Conservation (phyloP, 2,797 vertebrate species). For the Lepidocolaptes lacrymiger region DNA sequence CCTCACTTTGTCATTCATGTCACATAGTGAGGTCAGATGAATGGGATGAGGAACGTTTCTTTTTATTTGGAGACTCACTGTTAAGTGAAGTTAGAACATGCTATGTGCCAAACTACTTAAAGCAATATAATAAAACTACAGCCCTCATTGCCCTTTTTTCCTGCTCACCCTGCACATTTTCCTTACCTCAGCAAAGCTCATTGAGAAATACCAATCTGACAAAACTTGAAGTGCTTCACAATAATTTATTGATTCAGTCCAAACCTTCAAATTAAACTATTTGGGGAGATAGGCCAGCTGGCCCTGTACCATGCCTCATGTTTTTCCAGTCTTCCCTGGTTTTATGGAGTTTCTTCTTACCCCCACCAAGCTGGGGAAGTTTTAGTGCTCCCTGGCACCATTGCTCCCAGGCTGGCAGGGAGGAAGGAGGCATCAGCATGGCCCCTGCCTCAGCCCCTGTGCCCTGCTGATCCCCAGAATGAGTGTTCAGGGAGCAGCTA, state of each 20-base stretch:
- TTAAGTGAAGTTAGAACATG: background rate
- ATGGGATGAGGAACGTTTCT: background rate
- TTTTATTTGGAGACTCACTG: background rate
- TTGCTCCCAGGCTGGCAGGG: fast-evolving
- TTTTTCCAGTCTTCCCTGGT: background rate
- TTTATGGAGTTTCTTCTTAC: background rate
- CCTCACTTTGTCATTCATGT: background rate
- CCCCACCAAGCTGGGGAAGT: background rate
- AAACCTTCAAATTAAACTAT: background rate
- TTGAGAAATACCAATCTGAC: background rate
- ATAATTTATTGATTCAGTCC: background rate
- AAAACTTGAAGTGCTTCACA: background rate
- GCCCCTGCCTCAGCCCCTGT: fast-evolving
- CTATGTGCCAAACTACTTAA: background rate
- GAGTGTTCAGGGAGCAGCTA: background rate
- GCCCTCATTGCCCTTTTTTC: background rate
- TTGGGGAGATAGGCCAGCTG: background rate
- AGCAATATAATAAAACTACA: background rate
- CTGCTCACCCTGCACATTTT: background rate
- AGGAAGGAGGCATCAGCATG: background rate
- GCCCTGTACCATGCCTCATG: background rate
- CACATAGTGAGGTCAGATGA: background rate
- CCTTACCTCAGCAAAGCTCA: background rate
- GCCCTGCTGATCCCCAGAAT: background rate
- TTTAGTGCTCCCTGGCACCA: background rate